Base-by-base conservation (phyloP, 2,797 vertebrate species). In the Hoplostethus mediterraneus region DNA sequence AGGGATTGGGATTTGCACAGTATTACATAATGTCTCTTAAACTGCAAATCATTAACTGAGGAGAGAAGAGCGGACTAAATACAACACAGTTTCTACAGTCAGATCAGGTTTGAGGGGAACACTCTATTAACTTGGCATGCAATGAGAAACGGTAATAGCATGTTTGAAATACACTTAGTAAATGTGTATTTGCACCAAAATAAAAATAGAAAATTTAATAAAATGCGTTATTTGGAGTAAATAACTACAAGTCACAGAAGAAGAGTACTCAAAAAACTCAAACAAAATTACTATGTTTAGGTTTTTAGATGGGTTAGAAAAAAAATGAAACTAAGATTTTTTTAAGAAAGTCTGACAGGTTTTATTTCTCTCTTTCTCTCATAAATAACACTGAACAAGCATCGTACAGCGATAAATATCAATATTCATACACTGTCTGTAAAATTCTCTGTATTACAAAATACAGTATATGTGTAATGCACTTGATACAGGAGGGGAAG, bases 351-450 rank as follows among this genome's bases (percentile, higher is more conserved):
- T 83, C 65, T 44, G 76, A 88, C 83, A 78, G 25, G 74, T 57
- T 90, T 92, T 90, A 90, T 90, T 91, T 95, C 85, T 92, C 79
- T 89, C 79, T 93, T 89, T 93, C 89, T 90, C 80, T 93, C 89
- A 95, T 95, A 95, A 95, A 95, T 94, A 95, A 95, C 93, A 95
- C 92, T 93, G 88, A 93, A 94, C 92, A 94, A 94, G 93, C 92
- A 89, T 92, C 59, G 55, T 94, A 95, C 93, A 95, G 94, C 75
- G 90, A 95, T 95, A 94, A 91, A 94, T 94, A 91, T 88, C 75
- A 69, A 84, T 88, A 92, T 91, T 94, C 92, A 93, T 93, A 92
- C 94, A 94, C 92, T 93, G 61, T 63, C 61, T 33, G 93, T 92
- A 92, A 92, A 94, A 93, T 85, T 90, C 83, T 93, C 92, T 93